A percentile compares a stretch with the other conserved stretches of the same genome.
Evolutionary conservation across 2,113 vertebrate genomes (phyloP).

Genomic region (Odocoileus hemionus): DNA sequence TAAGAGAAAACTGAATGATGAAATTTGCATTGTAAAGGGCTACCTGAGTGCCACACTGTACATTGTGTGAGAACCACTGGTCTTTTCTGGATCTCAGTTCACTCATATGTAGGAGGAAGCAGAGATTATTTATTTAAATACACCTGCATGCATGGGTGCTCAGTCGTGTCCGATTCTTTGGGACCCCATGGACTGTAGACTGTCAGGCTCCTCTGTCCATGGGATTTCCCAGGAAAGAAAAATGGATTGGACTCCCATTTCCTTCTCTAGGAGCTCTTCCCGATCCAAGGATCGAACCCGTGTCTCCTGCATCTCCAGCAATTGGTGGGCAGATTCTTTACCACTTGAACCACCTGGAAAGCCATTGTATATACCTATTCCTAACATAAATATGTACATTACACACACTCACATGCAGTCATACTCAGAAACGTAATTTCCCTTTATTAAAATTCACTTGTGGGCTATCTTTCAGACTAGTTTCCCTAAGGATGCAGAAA

Average conservation of each 20-base stretch:
- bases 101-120: neutral
- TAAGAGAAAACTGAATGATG: neutral
- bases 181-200: neutral
- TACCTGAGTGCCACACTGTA: neutral
- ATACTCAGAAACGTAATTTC: neutral
- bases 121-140: neutral
- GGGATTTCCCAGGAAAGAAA: neutral
- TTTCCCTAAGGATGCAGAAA: neutral
- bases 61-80: neutral
- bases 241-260: neutral
- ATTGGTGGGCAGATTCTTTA: neutral
- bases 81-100: neutral
- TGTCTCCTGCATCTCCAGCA: neutral
- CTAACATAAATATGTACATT: neutral
- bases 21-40: neutral
- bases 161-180: neutral
- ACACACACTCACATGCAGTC: neutral
- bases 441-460: neutral
- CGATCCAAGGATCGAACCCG: neutral
- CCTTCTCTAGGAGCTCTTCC: neutral
- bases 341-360: neutral
- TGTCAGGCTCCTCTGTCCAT: neutral
- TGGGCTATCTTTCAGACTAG: neutral
- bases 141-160: neutral
- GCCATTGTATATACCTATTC: neutral